Percentiles rank a stretch among this genome's conserved stretches.
phyloP scores from a whole-genome alignment of 1,140 invertebrate species.

The Homalodisca vitripennis region DNA sequence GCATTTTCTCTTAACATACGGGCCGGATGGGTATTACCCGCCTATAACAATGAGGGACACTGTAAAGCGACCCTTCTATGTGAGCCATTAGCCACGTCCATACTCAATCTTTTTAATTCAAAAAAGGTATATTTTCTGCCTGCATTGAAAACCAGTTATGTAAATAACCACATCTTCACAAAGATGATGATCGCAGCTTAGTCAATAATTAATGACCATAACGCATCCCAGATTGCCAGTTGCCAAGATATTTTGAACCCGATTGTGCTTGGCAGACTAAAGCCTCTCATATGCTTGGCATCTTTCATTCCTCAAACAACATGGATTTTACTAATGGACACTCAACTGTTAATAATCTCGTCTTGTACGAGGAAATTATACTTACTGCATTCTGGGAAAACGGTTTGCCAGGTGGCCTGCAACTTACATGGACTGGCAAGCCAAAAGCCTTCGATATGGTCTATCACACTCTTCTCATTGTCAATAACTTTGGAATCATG shows the following conservation, averaged over 20 bases:
- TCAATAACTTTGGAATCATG: neutral
- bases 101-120: neutral
- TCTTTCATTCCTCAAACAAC: conserved; percentile 2
- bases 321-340: neutral
- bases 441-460: neutral
- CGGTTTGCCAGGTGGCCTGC: neutral
- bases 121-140: neutral
- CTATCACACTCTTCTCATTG: neutral
- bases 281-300: neutral
- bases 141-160: neutral
- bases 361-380: neutral
- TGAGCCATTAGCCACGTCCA: neutral
- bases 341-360: neutral
- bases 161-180: neutral
- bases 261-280: neutral
- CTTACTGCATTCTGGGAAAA: neutral
- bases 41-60: neutral
- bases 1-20: too few species aligned
- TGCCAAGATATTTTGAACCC: neutral
- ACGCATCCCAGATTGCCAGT: neutral
- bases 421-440: neutral
- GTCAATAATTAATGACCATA: neutral
- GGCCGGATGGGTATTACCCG: neutral
- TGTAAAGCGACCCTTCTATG: neutral
- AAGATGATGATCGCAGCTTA: neutral